Base-by-base conservation (phyloP, 2,888 invertebrate genomes). In the Erebia ligea region DNA sequence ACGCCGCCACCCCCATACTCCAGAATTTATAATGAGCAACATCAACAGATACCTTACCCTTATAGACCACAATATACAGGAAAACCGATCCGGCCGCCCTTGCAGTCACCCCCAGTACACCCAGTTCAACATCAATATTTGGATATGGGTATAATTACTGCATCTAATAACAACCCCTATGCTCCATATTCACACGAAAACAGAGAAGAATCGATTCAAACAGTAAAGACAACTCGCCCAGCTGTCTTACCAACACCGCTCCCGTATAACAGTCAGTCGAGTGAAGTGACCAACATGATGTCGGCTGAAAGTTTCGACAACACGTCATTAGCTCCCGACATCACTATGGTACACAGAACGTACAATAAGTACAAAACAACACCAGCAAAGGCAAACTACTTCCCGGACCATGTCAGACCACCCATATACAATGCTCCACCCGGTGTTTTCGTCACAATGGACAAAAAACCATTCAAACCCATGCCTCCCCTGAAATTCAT, bases 391-490 rank as follows among this genome's bases (percentile, higher is more conserved):
- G 76, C 84, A 1, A 89, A 81, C 72, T 88, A 90, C 72, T 84
- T 87, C 71, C 79, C 85, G 2, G 91, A 92, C 13, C 86, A 88
- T 62, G 83, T 92, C 54, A 84, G 93, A 71, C 91, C 92, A 4
- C 92, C 92, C 5, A 83, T 93, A 13, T 92, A 89, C 74, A 92
- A 89, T 76, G 91, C 93, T 13, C 93, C 92, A 0, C 93, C 92
- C 0, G 93, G 93, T 45, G 88, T 93, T 3, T 92, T 93, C 70
- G 88, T 88, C 11, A 90, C 90, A 6, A 90, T 91, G 91, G 92
- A 93, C 70, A 93, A 92, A 74, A 93, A 93, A 66, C 92, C 92
- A 1, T 92, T 93, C 67, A 93, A 92, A 75, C 93, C 93, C 9
- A 84, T 93, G 90, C 93, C 93, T 15, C 92, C 92, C 1, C 69